A percentile compares a stretch with the other conserved stretches of the same genome.
Evolutionary conservation across 1,140 invertebrate genomes (phyloP).

Genomic region (Olivierus martensii): DNA sequence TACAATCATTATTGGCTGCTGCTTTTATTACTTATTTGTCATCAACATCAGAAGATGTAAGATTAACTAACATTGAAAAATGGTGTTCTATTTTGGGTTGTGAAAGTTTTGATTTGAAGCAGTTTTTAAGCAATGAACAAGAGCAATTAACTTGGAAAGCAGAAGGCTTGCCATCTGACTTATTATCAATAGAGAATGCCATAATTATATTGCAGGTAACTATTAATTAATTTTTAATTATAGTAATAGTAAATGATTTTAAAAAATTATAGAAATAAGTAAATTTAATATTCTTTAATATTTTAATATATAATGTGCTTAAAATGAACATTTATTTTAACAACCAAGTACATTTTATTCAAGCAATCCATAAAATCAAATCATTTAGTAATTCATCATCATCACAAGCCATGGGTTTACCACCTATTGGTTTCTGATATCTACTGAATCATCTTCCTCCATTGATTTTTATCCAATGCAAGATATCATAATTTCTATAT

Average conservation of each 20-base stretch:
- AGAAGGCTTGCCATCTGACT: slow-evolving; percentile 66
- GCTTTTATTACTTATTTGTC: slow-evolving; percentile 64
- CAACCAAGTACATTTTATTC: too few relatives aligned
- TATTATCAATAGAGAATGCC: slow-evolving; percentile 66
- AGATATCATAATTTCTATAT: too few relatives aligned
- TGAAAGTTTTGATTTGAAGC: slow-evolving; percentile 47
- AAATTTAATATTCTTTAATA: too few relatives aligned
- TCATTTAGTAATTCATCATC: too few relatives aligned
- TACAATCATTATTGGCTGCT: slow-evolving; percentile 49
- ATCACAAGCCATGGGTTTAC: too few relatives aligned
- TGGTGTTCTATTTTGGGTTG: slow-evolving; percentile 42
- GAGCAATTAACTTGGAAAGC: slow-evolving; percentile 73
- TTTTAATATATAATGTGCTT: too few relatives aligned
- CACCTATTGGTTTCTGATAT: too few relatives aligned
- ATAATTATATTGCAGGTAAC: slow-evolving; percentile 56
- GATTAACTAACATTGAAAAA: slow-evolving; percentile 39
- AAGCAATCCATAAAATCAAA: too few relatives aligned
- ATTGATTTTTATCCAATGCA: too few relatives aligned
- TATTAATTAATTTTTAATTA: background rate
- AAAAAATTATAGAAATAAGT: too few relatives aligned
- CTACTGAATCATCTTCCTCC: too few relatives aligned
- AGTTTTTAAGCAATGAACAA: slow-evolving; percentile 56
- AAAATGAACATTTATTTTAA: too few relatives aligned
- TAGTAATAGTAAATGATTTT: background rate
- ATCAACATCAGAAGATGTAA: slow-evolving; percentile 47